Percentiles rank a stretch among this genome's conserved stretches.
Conservation (phyloP, 1,140 invertebrate genomes). For the Thalassaphorura encarpata region DNA sequence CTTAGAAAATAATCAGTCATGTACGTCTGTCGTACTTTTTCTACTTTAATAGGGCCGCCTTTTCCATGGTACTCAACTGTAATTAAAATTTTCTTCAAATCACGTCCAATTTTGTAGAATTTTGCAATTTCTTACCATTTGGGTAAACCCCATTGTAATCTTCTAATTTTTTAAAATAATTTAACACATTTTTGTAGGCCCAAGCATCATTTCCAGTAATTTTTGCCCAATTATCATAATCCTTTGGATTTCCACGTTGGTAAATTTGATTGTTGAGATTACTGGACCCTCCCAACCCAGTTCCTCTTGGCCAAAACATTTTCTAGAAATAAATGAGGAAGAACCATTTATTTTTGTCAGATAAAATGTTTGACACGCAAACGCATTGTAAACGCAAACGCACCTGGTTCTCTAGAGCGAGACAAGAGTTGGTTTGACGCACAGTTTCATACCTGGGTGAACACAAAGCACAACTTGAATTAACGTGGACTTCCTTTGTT, state of each 20-base stretch:
- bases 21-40: constrained; percentile 10
- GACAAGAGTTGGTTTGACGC: constrained; percentile 16
- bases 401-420: constrained; percentile 19
- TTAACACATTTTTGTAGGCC: constrained; percentile 70
- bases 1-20: constrained; percentile 39
- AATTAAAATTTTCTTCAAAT: background rate
- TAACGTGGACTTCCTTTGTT: background rate
- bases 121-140: background rate
- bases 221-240: constrained; percentile 83
- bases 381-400: background rate
- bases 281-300: constrained; percentile 44
- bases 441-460: constrained; percentile 7
- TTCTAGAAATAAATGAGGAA: background rate
- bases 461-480: background rate
- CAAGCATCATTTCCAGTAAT: constrained; percentile 70
- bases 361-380: background rate
- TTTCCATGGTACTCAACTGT: constrained; percentile 32
- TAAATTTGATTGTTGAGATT: constrained; percentile 60
- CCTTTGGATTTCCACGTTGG: constrained; percentile 53
- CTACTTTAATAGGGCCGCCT: constrained; percentile 12
- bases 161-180: constrained; percentile 50
- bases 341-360: background rate
- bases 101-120: background rate
- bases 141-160: constrained; percentile 33
- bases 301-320: background rate